phyloP scores from a whole-genome alignment of 2,888 invertebrate genomes.

The Pyrocoelia pectoralis region DNA sequence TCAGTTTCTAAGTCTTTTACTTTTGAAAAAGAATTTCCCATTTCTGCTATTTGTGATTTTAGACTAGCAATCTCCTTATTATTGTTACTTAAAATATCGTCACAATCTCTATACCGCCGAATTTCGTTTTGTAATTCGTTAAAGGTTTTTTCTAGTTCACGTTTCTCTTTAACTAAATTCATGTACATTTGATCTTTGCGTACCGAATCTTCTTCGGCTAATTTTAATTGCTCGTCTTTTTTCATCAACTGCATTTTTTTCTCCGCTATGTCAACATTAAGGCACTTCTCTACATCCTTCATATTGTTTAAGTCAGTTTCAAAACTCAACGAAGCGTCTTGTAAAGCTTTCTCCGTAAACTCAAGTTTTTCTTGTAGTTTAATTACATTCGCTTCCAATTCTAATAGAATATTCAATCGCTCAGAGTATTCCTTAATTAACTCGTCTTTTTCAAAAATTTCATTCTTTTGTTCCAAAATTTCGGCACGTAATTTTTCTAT shows the following conservation, averaged over 20 bases:
- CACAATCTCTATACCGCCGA: slow-evolving; percentile 59
- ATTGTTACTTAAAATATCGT: slow-evolving; percentile 64
- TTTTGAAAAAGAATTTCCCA: slow-evolving; percentile 47
- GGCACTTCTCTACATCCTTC: slow-evolving; percentile 60
- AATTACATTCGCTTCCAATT: slow-evolving; percentile 63
- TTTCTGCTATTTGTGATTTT: slow-evolving; percentile 56
- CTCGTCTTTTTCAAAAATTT: slow-evolving; percentile 67
- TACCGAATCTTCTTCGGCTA: slow-evolving; percentile 65
- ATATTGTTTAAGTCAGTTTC: slow-evolving; percentile 66
- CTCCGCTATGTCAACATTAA: slow-evolving; percentile 66
- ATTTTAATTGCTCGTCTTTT: slow-evolving; percentile 63
- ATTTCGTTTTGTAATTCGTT: slow-evolving; percentile 63
- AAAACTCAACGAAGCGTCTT: slow-evolving; percentile 58
- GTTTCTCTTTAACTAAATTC: slow-evolving; percentile 66
- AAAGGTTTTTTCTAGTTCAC: slow-evolving; percentile 63
- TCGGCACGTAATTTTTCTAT: slow-evolving; percentile 64
- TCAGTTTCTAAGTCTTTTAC: slow-evolving; percentile 50
- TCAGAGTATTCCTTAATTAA: slow-evolving; percentile 67
- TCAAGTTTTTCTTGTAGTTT: slow-evolving; percentile 65
- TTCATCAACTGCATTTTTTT: slow-evolving; percentile 65
- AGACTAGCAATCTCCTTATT: slow-evolving; percentile 61
- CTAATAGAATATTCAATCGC: slow-evolving; percentile 63
- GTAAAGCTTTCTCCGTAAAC: slow-evolving; percentile 63
- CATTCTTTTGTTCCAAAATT: slow-evolving; percentile 65
- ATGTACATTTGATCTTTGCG: slow-evolving; percentile 67